Percentiles rank a stretch among this genome's conserved stretches.
Conservation (phyloP, 2,113 vertebrate species). For the Phycodurus eques region DNA sequence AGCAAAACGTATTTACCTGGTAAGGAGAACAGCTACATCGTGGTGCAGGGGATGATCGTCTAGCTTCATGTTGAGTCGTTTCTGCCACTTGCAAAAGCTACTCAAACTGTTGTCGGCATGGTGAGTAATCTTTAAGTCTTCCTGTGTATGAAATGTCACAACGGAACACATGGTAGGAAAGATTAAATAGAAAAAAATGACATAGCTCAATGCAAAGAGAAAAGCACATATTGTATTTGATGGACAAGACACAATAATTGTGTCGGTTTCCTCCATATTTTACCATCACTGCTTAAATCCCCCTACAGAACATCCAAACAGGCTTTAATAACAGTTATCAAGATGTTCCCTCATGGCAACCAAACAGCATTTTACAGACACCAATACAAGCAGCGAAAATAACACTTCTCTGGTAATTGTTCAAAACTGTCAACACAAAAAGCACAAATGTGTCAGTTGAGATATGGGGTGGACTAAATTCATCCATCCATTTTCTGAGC, state of each 20-base stretch:
- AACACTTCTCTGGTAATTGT: neutral
- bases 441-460: neutral
- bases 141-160: conserved; percentile 67
- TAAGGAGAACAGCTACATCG: conserved; percentile 88
- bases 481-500: neutral
- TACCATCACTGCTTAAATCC: neutral
- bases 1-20: conserved; percentile 76
- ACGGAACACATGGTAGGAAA: neutral
- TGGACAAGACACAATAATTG: neutral
- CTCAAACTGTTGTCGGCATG: conserved; percentile 91
- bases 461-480: neutral
- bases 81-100: conserved; percentile 98
- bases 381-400: neutral
- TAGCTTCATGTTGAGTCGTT: conserved; percentile 86
- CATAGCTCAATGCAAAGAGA: fast-evolving
- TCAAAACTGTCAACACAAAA: neutral
- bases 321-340: neutral
- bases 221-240: neutral
- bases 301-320: neutral
- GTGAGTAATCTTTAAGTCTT: conserved; percentile 90
- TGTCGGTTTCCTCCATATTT: neutral
- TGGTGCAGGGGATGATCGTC: conserved; percentile 88
- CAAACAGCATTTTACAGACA: neutral
- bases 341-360: neutral
- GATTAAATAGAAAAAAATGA: neutral